phyloP scores from a whole-genome alignment of 2,797 vertebrate species.

The Ctenochaetus hawaiiensis region DNA sequence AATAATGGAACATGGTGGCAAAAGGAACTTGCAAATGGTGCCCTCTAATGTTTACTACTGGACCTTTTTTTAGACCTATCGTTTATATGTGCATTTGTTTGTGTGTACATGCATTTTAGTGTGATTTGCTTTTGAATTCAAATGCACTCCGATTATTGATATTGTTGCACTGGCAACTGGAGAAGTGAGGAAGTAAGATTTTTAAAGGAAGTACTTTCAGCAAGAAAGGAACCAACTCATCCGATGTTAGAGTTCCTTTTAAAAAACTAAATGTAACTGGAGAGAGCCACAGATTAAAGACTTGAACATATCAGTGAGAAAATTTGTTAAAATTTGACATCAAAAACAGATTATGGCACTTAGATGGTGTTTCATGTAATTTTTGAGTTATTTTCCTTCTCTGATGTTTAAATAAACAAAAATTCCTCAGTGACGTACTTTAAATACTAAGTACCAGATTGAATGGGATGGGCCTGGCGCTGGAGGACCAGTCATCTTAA shows the following conservation, averaged over 20 bases:
- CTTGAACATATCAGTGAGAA: not conserved
- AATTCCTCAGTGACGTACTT: conserved; percentile 4
- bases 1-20: conserved; percentile 11
- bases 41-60: conserved; percentile 74
- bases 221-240: conserved; percentile 6
- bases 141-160: conserved; percentile 27
- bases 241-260: not conserved
- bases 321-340: not conserved
- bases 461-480: not conserved
- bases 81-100: conserved; percentile 38
- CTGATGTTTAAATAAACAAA: conserved; percentile 13
- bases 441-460: conserved; percentile 4
- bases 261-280: conserved; percentile 12
- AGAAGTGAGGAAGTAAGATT: conserved; percentile 7
- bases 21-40: conserved; percentile 51
- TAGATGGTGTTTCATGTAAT: not conserved
- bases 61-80: conserved; percentile 43
- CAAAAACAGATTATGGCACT: not conserved
- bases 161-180: conserved; percentile 33
- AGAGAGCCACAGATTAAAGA: not conserved
- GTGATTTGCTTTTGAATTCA: conserved; percentile 47
- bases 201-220: conserved; percentile 13
- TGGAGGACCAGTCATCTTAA: conserved; percentile 27
- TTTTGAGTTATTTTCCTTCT: not conserved
- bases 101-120: conserved; percentile 45